Conservation (phyloP, 2,797 vertebrate genomes). For the Anguilla anguilla region DNA sequence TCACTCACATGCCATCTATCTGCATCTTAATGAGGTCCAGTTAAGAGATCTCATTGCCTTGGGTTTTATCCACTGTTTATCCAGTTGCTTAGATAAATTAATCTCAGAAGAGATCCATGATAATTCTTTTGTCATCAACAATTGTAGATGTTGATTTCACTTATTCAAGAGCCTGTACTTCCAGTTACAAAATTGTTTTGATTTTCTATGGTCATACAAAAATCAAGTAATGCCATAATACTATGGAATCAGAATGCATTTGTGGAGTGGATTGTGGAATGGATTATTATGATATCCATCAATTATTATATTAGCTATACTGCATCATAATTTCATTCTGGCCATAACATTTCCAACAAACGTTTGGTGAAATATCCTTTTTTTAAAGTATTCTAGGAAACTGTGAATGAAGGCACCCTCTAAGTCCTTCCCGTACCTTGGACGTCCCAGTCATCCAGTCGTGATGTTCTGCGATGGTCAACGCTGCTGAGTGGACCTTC, state of each 20-base stretch:
- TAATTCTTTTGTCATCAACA: background rate
- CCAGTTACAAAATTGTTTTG: background rate
- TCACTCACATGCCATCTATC: background rate
- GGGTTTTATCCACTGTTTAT: background rate
- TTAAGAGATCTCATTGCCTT: background rate
- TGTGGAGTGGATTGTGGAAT: background rate
- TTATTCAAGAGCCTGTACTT: background rate
- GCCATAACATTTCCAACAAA: background rate
- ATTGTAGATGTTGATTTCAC: background rate
- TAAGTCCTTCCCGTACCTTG: background rate
- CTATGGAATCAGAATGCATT: background rate
- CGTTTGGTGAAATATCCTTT: background rate
- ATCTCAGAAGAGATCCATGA: background rate
- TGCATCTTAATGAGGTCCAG: background rate
- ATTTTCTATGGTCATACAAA: background rate
- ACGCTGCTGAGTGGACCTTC: conserved; percentile 29
- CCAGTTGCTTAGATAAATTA: background rate
- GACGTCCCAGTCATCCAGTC: conserved; percentile 14
- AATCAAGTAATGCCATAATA: background rate
- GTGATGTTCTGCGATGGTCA: conserved; percentile 22
- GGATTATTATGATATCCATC: background rate
- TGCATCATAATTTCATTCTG: background rate
- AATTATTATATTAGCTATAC: background rate
- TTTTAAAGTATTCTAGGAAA: too few species aligned
- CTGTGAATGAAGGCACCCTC: too few species aligned